Conservation (phyloP, 2,888 invertebrate genomes). For the Maniola hyperantus region DNA sequence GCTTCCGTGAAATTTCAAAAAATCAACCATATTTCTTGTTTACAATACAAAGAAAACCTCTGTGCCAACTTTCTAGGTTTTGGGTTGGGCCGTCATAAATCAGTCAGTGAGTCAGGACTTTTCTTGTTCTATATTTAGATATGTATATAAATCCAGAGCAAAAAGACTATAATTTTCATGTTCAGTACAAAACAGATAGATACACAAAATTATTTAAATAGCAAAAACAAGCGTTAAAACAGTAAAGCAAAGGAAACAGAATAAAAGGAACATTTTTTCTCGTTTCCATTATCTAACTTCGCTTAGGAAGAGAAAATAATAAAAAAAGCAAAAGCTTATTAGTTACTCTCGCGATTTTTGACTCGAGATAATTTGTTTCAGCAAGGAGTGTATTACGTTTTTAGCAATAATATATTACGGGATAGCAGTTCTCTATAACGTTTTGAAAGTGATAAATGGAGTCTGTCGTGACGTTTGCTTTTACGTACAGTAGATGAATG, state of each 20-base stretch:
- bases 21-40: no score
- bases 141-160: no score
- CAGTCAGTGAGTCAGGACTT: no score
- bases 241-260: not conserved
- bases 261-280: conserved; percentile 2
- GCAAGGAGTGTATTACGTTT: conserved; percentile 3
- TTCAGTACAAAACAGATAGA: not conserved
- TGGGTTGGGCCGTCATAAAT: no score
- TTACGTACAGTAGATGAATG: conserved; percentile 59
- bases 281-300: conserved; percentile 15
- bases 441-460: conserved; percentile 60
- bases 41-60: no score
- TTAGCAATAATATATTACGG: conserved; percentile 45
- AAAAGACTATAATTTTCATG: not conserved
- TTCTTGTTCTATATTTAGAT: no score
- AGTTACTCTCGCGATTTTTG: conserved; percentile 9
- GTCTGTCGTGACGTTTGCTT: conserved; percentile 50
- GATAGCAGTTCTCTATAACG: conserved; percentile 48
- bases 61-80: no score
- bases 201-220: not conserved
- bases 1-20: no score
- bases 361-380: conserved; percentile 7
- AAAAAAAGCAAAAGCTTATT: not conserved
- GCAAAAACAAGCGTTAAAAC: not conserved
- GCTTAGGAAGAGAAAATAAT: not conserved